Percentiles rank a stretch among this genome's conserved stretches.
Conservation (phyloP, 2,113 vertebrate species). For the Leptodactylus fuscus region DNA sequence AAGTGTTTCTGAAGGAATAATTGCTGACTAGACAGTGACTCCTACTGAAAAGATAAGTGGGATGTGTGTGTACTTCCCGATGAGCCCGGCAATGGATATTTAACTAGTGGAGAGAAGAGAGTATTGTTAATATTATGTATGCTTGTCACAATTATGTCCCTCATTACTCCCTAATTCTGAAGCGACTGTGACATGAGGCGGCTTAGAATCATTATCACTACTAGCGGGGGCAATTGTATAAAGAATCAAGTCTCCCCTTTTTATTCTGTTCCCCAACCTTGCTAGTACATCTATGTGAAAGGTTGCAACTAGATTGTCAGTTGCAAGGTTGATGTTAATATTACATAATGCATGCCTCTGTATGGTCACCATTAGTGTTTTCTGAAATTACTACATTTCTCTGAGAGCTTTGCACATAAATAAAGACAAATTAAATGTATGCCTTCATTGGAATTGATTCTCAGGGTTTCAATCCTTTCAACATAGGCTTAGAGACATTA, state of each 20-base stretch:
- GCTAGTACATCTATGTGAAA: background rate
- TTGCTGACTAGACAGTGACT: constrained; percentile 30
- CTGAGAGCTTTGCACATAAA: too few relatives aligned
- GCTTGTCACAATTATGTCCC: constrained; percentile 16
- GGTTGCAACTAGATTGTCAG: too few relatives aligned
- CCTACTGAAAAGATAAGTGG: constrained; percentile 33
- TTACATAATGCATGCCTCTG: too few relatives aligned
- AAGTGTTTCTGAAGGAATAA: constrained; percentile 28
- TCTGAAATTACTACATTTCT: too few relatives aligned
- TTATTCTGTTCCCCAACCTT: background rate
- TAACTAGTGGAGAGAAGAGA: background rate
- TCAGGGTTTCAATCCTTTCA: too few relatives aligned
- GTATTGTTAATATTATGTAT: constrained; percentile 6
- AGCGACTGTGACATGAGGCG: background rate
- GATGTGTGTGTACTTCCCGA: constrained; percentile 17
- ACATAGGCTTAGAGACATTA: too few relatives aligned
- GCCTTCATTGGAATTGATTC: too few relatives aligned
- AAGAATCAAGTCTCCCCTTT: background rate
- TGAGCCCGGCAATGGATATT: background rate
- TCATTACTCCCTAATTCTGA: background rate
- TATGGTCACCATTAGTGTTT: too few relatives aligned
- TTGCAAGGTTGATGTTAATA: too few relatives aligned
- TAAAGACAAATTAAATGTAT: too few relatives aligned
- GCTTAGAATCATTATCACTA: background rate
- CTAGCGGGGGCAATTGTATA: background rate